Conservation (phyloP, 2,888 invertebrate genomes). For the Dyspetes luteomarginatus region DNA sequence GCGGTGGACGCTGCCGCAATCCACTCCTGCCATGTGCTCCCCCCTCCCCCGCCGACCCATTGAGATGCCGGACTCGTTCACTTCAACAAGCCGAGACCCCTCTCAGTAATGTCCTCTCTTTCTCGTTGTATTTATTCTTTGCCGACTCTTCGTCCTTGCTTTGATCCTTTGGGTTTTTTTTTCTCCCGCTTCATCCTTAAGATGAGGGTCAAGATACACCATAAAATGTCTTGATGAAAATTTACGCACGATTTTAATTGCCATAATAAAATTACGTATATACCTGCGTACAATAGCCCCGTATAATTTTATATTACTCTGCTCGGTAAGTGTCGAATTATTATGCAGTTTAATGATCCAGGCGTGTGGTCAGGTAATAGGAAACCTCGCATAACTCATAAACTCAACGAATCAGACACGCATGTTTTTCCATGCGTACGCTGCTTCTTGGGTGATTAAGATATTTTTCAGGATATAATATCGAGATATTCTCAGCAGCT, state of each 20-base stretch:
- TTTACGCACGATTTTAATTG: constrained; percentile 55
- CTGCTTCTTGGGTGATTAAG: neutral
- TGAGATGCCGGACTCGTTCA: constrained; percentile 66
- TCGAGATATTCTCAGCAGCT: constrained; percentile 6
- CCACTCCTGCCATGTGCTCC: constrained; percentile 60
- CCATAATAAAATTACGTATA: constrained; percentile 44
- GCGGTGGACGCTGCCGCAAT: constrained; percentile 75
- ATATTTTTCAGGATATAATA: constrained; percentile 13
- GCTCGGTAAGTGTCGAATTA: constrained; percentile 13
- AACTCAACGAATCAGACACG: too few relatives aligned
- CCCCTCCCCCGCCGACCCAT: constrained; percentile 67
- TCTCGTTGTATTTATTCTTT: neutral
- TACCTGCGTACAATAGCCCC: neutral
- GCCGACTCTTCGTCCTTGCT: constrained; percentile 20
- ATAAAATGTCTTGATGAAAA: constrained; percentile 22
- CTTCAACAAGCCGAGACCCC: constrained; percentile 25
- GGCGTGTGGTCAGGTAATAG: constrained; percentile 8
- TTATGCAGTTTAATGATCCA: constrained; percentile 17
- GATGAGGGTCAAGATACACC: constrained; percentile 9
- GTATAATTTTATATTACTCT: constrained; percentile 14
- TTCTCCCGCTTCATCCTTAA: too few relatives aligned
- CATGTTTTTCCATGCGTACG: too few relatives aligned
- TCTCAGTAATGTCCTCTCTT: neutral
- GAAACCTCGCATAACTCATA: constrained; percentile 10
- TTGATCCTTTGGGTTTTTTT: neutral